A percentile compares a stretch with the other conserved stretches of the same genome.
phyloP scores from a whole-genome alignment of 2,113 vertebrate genomes.

The Zosterops japonicus region DNA sequence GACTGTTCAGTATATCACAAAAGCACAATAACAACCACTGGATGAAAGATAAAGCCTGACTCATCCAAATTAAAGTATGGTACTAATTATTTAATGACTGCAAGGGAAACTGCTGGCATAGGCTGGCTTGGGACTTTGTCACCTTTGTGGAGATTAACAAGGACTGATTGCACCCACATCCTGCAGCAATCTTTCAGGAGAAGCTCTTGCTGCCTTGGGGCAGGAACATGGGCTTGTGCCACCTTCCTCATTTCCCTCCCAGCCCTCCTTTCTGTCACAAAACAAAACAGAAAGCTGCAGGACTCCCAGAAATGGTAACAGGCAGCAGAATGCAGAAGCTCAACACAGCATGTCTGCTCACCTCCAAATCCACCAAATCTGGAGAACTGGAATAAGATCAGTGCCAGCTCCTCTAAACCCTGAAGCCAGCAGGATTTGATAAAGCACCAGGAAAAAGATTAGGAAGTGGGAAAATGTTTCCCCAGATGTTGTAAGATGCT shows the following conservation, averaged over 20 bases:
- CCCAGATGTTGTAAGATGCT: not conserved
- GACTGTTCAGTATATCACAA: not conserved
- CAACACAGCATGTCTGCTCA: not conserved
- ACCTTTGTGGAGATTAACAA: not conserved
- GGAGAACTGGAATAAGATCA: not conserved
- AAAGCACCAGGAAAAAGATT: not conserved
- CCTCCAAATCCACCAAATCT: not conserved
- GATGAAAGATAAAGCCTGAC: not conserved
- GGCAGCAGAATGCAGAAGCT: not conserved
- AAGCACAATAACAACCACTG: not conserved
- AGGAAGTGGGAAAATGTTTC: not conserved
- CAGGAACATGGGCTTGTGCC: not conserved
- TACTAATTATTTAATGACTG: conserved; percentile 31
- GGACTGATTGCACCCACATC: not conserved
- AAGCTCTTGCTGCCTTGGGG: not conserved
- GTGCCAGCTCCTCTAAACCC: not conserved
- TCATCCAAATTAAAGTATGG: not conserved
- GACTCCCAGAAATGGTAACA: not conserved
- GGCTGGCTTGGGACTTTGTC: not conserved
- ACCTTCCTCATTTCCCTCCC: not conserved
- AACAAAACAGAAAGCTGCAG: not conserved
- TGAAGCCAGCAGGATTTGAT: not conserved
- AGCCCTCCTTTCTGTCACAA: not conserved
- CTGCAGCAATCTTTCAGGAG: not conserved
- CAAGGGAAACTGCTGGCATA: not conserved